These are phyloP conservation scores for Trachelus iudaicus DNA, from an alignment of 2,888 invertebrate genomes.

Conservation along the genomic window DNA sequence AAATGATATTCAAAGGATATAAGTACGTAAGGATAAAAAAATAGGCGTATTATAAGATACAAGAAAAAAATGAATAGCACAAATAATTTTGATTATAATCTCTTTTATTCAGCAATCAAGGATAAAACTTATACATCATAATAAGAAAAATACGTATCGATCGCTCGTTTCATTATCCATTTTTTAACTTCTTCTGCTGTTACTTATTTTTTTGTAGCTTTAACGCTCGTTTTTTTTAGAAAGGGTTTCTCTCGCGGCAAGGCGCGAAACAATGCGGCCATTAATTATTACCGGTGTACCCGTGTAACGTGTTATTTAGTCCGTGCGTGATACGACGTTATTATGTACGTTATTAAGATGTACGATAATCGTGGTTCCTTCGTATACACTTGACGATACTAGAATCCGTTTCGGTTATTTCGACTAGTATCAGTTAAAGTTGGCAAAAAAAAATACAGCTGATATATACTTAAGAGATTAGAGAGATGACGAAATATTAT, in stretches of 20 bases:
- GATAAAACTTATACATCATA: not conserved
- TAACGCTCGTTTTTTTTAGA: not conserved
- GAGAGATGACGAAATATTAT: not conserved
- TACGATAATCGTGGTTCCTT: slow-evolving; percentile 36
- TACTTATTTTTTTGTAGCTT: not conserved
- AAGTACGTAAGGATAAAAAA: not conserved
- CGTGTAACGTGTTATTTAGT: slow-evolving; percentile 43
- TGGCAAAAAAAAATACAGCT: not conserved
- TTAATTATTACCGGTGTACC: slow-evolving; percentile 37
- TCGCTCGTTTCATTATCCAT: not conserved
- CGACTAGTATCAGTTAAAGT: not conserved
- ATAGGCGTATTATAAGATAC: not conserved
- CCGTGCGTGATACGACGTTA: slow-evolving; percentile 43
- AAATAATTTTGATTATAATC: not conserved
- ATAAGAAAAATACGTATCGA: slow-evolving; percentile 6
- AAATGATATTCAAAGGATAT: not conserved
- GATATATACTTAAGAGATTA: not conserved
- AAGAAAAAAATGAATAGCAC: not conserved
- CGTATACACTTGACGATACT: not conserved
- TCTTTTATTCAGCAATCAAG: not conserved
- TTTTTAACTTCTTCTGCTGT: not conserved
- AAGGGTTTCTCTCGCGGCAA: slow-evolving; percentile 5
- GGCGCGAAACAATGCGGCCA: slow-evolving; percentile 40
- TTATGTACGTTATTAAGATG: slow-evolving; percentile 48
- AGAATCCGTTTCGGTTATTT: not conserved